These are phyloP conservation scores for Corythornis madagascariensis DNA, from an alignment of 2,113 vertebrate species.

Conservation along the genomic window DNA sequence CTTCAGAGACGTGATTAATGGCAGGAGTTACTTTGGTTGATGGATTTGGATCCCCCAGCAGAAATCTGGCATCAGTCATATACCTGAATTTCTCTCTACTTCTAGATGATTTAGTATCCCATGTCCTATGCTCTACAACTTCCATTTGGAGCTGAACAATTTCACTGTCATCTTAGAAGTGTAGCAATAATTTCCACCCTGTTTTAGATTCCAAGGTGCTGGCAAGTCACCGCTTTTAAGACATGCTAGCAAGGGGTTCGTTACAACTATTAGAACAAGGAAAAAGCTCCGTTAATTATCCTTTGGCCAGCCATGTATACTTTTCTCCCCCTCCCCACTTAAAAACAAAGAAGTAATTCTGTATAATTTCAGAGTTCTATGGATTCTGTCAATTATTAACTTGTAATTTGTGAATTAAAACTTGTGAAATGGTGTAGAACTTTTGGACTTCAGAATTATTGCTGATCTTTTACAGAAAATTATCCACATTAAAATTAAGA, in stretches of 20 bases:
- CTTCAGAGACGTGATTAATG: conserved; percentile 46
- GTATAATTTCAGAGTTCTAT: not conserved
- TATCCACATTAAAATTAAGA: not conserved
- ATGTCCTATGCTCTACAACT: conserved; percentile 28
- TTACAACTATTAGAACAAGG: not conserved
- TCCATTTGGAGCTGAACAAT: conserved; percentile 48
- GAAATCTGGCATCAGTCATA: conserved; percentile 62
- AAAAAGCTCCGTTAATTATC: not conserved
- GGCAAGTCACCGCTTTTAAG: not conserved
- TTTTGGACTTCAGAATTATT: not conserved
- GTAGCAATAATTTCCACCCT: conserved; percentile 54
- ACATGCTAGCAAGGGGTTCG: not conserved
- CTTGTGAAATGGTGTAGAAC: not conserved
- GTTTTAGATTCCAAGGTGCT: conserved; percentile 27
- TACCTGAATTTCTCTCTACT: conserved; percentile 47
- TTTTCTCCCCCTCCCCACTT: fast-evolving
- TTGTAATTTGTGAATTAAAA: not conserved
- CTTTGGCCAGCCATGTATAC: not conserved
- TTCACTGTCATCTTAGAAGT: conserved; percentile 41
- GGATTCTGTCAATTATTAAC: not conserved
- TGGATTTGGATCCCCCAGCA: conserved; percentile 59
- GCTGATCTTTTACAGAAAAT: not conserved
- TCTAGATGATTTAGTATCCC: conserved; percentile 55
- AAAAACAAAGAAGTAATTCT: not conserved
- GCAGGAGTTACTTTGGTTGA: conserved; percentile 29